phyloP scores from a whole-genome alignment of 2,888 invertebrate species.

The Bembecia ichneumoniformis region DNA sequence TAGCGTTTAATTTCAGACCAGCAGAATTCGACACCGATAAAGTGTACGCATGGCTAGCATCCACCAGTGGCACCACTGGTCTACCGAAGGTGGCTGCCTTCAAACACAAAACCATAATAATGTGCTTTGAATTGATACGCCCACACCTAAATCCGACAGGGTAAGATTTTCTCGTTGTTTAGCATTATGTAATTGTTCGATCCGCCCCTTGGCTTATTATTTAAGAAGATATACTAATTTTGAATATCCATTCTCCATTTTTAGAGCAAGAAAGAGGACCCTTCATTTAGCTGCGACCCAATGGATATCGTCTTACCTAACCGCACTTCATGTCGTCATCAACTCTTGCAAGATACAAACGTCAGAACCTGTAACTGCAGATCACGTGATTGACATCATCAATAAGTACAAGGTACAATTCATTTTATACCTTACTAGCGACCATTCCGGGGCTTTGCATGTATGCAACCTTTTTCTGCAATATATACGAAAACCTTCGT shows the following conservation, averaged over 20 bases:
- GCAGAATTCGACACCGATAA: slow-evolving; percentile 32
- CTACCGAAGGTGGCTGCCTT: slow-evolving; percentile 40
- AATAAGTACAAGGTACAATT: slow-evolving; percentile 42
- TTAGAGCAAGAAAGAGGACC: not conserved
- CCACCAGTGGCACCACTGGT: slow-evolving; percentile 49
- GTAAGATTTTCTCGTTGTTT: not conserved
- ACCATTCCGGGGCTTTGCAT: too few relatives aligned
- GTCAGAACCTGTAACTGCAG: slow-evolving; percentile 26
- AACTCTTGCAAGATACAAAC: slow-evolving; percentile 33
- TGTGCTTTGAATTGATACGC: not conserved
- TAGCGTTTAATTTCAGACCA: slow-evolving; percentile 24
- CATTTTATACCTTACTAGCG: too few relatives aligned
- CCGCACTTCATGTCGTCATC: slow-evolving; percentile 17
- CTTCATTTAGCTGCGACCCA: slow-evolving; percentile 33
- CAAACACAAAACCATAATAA: slow-evolving; percentile 19
- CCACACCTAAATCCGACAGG: not conserved
- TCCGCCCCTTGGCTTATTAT: too few relatives aligned
- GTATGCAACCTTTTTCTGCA: too few relatives aligned
- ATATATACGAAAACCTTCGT: too few relatives aligned
- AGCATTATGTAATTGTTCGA: too few relatives aligned
- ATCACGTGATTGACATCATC: slow-evolving; percentile 41
- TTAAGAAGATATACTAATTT: too few relatives aligned
- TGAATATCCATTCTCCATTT: not conserved
- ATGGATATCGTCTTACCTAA: slow-evolving; percentile 38
- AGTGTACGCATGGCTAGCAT: slow-evolving; percentile 32